phyloP scores from a whole-genome alignment of 2,888 invertebrate genomes.

The Parthenolecanium corni region DNA sequence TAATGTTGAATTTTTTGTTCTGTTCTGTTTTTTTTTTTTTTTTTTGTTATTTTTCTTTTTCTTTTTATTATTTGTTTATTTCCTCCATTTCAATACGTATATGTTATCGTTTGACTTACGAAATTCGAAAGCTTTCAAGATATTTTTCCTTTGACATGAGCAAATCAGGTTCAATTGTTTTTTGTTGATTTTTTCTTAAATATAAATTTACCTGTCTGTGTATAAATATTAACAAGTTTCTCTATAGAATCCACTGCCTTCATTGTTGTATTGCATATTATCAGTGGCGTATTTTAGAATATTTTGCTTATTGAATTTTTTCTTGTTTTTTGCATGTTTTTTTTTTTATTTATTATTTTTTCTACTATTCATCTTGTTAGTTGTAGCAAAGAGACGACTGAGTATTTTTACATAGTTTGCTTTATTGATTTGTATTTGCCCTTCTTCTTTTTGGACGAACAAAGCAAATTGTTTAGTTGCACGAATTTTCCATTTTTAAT shows the following conservation, averaged over 20 bases:
- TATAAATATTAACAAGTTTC: background rate
- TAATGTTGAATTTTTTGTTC: conserved; percentile 14
- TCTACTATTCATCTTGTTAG: conserved; percentile 8
- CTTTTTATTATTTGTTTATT: conserved; percentile 4
- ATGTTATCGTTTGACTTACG: conserved; percentile 1
- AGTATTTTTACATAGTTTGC: conserved; percentile 10
- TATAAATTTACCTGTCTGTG: background rate
- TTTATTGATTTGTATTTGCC: background rate
- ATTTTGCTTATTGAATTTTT: background rate
- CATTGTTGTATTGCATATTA: conserved; percentile 21
- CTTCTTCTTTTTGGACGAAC: too few relatives aligned
- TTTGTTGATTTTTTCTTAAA: conserved; percentile 20
- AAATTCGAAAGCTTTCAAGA: background rate
- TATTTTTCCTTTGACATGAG: background rate
- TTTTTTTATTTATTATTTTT: conserved; percentile 5
- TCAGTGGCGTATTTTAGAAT: background rate
- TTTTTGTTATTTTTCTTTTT: conserved; percentile 2
- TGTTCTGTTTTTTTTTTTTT: background rate
- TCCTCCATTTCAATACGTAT: background rate
- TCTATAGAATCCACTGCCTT: conserved; percentile 22
- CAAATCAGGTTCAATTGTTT: background rate
- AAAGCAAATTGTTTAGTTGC: too few relatives aligned
- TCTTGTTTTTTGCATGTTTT: conserved; percentile 1
- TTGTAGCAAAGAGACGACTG: conserved; percentile 25
- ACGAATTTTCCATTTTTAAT: too few relatives aligned